Conservation (phyloP, 2,888 invertebrate genomes). For the Oligia strigilis region DNA sequence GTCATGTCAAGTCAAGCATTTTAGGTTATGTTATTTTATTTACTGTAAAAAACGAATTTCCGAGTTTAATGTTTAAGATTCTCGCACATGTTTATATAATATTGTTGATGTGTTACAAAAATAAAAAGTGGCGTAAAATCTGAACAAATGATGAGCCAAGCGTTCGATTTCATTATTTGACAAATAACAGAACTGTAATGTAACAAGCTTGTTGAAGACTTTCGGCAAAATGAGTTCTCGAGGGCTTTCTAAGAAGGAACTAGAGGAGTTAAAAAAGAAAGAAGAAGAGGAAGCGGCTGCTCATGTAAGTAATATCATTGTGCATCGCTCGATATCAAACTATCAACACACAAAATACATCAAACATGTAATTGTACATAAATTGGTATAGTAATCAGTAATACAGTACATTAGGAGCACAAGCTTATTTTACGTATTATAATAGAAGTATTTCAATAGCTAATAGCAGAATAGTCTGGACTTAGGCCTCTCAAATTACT, state of each 20-base stretch:
- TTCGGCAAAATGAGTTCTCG: conserved; percentile 91
- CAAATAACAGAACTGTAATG: conserved; percentile 3
- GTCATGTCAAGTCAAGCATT: not conserved
- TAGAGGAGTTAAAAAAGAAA: conserved; percentile 96
- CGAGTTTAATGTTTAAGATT: not conserved
- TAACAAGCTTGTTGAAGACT: conserved; percentile 14
- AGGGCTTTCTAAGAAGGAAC: conserved; percentile 94
- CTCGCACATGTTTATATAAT: conserved; percentile 5
- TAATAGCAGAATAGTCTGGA: too few relatives aligned
- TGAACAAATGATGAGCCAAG: conserved; percentile 5
- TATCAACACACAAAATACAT: not conserved
- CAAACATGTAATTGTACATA: not conserved
- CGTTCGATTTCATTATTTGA: conserved; percentile 16
- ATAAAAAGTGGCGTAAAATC: not conserved
- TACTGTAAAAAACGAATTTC: not conserved
- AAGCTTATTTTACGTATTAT: not conserved
- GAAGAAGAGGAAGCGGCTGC: conserved; percentile 98
- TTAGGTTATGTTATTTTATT: conserved; percentile 35
- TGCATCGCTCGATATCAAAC: not conserved
- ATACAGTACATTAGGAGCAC: not conserved
- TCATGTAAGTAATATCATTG: conserved; percentile 91
- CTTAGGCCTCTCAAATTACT: not conserved
- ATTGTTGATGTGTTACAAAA: conserved; percentile 4
- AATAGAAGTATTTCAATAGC: not conserved
- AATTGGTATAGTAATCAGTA: not conserved